A percentile compares a stretch with the other conserved stretches of the same genome.
These are phyloP conservation scores for Nyleta sp. DNA, from an alignment of 2,888 invertebrate species.

Conservation along the genomic window DNA sequence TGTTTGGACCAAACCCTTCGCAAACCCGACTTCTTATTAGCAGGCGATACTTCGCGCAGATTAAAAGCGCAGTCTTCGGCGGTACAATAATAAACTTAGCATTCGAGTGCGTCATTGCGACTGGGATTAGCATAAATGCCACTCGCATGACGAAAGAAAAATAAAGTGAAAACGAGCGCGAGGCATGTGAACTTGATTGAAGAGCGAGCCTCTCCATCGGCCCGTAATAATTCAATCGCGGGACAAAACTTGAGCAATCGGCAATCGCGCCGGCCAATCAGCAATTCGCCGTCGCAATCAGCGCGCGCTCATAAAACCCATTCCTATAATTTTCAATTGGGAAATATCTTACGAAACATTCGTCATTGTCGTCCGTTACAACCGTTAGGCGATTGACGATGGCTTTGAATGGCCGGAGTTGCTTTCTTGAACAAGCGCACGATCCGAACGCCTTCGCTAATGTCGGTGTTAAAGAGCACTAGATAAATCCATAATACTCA, in stretches of 20 bases:
- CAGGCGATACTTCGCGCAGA: conserved; percentile 27
- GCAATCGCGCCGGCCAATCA: conserved; percentile 14
- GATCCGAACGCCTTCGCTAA: conserved; percentile 60
- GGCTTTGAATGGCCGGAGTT: conserved; percentile 44
- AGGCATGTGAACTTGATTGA: conserved; percentile 58
- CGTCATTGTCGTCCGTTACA: conserved; percentile 57
- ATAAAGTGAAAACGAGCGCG: conserved; percentile 44
- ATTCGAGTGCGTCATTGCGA: conserved; percentile 62
- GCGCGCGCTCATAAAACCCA: conserved; percentile 49
- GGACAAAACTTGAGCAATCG: conserved; percentile 51
- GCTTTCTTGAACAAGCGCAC: conserved; percentile 51
- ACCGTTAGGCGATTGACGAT: conserved; percentile 50
- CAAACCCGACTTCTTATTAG: conserved; percentile 53
- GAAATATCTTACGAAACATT: conserved; percentile 59
- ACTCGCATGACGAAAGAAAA: conserved; percentile 54
- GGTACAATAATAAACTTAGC: conserved; percentile 59
- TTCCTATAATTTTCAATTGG: conserved; percentile 63
- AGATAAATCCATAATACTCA: conserved; percentile 53
- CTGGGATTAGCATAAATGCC: conserved; percentile 59
- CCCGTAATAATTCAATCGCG: conserved; percentile 52
- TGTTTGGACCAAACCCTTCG: conserved; percentile 38
- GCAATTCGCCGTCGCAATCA: conserved; percentile 22
- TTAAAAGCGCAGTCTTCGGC: conserved; percentile 46
- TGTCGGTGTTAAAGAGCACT: conserved; percentile 56
- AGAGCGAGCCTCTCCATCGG: conserved; percentile 38